A percentile compares a stretch with the other conserved stretches of the same genome.
Conservation (phyloP, 2,888 invertebrate species). For the Frankliniella fusca region DNA sequence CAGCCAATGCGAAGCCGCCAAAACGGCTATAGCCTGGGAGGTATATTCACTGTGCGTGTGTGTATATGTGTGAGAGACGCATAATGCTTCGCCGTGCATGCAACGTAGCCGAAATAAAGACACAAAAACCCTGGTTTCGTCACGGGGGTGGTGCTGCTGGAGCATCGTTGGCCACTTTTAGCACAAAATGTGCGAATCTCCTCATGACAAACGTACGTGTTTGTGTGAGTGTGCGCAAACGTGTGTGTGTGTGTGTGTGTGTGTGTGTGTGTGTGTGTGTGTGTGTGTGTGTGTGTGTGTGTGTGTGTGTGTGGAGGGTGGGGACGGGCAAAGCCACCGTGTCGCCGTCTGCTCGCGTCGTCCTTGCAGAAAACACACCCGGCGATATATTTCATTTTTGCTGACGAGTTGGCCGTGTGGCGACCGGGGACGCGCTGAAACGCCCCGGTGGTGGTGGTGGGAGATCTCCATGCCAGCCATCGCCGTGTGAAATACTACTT, state of each 20-base stretch:
- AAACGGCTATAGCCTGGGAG: too few species aligned
- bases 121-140: conserved; percentile 4
- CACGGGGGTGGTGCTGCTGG: not conserved
- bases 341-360: not conserved
- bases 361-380: not conserved
- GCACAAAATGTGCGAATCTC: conserved; percentile 12
- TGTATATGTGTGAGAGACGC: too few species aligned
- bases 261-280: not conserved
- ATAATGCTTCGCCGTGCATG: too few species aligned
- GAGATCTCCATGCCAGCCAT: too few species aligned
- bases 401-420: too few species aligned
- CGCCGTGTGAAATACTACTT: too few species aligned
- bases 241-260: not conserved
- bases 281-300: not conserved
- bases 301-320: not conserved
- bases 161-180: not conserved
- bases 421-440: too few species aligned
- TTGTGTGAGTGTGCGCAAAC: not conserved
- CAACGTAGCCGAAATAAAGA: not conserved
- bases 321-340: not conserved
- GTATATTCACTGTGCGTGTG: too few species aligned
- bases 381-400: conserved; percentile 14
- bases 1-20: too few species aligned
- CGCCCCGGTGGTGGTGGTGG: too few species aligned
- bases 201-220: not conserved